A percentile compares a stretch with the other conserved stretches of the same genome.
These are phyloP conservation scores for Dicaeum eximium DNA, from an alignment of 2,113 vertebrate species.

Conservation along the genomic window DNA sequence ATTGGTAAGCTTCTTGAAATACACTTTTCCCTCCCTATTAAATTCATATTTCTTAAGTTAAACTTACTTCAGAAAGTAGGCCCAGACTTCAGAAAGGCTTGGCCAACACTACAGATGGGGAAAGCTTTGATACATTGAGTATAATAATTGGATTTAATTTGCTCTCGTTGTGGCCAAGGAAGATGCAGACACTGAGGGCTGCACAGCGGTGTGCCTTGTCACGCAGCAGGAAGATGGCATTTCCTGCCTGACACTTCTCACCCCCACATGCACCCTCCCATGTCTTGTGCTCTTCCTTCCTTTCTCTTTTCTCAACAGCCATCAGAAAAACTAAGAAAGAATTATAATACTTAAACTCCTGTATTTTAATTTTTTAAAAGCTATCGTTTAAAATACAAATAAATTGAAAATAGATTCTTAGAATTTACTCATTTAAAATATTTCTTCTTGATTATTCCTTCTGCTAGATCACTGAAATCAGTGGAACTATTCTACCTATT, in stretches of 20 bases:
- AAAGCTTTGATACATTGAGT: background rate
- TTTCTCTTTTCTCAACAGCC: background rate
- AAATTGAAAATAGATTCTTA: background rate
- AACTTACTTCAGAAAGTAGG: background rate
- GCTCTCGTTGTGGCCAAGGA: fast-evolving
- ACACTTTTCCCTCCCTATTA: background rate
- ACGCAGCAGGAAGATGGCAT: background rate
- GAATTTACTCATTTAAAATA: background rate
- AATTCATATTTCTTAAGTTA: background rate
- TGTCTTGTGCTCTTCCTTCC: background rate
- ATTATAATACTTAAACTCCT: background rate
- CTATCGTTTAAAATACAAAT: background rate
- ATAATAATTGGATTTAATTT: background rate
- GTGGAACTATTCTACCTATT: background rate
- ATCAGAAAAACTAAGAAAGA: background rate
- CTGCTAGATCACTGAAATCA: background rate
- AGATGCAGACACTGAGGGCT: background rate
- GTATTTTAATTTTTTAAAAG: background rate
- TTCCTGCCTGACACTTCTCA: conserved; percentile 13
- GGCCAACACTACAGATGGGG: background rate
- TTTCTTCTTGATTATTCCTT: background rate
- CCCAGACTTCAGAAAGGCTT: background rate
- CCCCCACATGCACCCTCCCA: background rate
- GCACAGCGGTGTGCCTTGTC: fast-evolving
- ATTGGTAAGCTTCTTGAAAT: background rate